These are phyloP conservation scores for Acrobasis repandana DNA, from an alignment of 2,888 invertebrate species.

Conservation along the genomic window DNA sequence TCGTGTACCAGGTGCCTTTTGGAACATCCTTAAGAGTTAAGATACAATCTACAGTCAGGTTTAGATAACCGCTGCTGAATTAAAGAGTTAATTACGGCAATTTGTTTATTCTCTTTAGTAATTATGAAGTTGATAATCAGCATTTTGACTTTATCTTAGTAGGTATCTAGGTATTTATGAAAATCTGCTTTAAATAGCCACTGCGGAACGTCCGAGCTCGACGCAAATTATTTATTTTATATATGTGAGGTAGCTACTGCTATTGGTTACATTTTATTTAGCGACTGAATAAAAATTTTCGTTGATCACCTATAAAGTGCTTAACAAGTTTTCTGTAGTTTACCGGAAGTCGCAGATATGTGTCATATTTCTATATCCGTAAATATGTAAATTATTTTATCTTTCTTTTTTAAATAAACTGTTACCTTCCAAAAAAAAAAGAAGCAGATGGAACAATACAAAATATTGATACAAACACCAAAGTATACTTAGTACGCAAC, in stretches of 20 bases:
- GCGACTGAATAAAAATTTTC: not conserved
- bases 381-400: no score
- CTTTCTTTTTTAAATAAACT: no score
- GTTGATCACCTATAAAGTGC: not conserved
- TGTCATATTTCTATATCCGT: no score
- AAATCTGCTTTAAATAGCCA: not conserved
- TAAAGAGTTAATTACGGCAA: slow-evolving; percentile 21
- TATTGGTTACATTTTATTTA: not conserved
- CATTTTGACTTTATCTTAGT: slow-evolving; percentile 1
- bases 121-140: slow-evolving; percentile 7
- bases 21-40: slow-evolving; percentile 31
- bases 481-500: no score
- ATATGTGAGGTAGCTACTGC: not conserved
- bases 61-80: slow-evolving; percentile 20
- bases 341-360: no score
- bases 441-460: no score
- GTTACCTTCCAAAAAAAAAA: no score
- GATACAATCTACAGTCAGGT: slow-evolving; percentile 24
- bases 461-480: no score
- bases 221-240: not conserved
- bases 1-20: slow-evolving; percentile 49
- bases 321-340: no score
- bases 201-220: not conserved
- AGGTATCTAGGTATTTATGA: slow-evolving; percentile 4
- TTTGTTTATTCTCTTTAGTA: slow-evolving; percentile 6